These are phyloP conservation scores for Hypercompe scribonia DNA, from an alignment of 2,888 invertebrate genomes.

Conservation along the genomic window DNA sequence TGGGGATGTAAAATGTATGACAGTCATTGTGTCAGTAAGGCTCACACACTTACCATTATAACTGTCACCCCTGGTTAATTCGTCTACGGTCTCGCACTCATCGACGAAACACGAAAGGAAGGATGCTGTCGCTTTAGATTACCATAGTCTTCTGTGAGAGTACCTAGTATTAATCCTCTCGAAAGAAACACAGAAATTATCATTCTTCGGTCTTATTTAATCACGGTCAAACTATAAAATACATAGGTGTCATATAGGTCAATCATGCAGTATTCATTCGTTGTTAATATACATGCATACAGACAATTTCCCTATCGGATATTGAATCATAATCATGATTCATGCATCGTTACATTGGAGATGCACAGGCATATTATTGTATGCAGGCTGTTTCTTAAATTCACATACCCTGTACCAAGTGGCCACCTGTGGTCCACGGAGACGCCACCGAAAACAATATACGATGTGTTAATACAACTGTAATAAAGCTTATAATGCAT, in stretches of 20 bases:
- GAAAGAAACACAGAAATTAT: too few species aligned
- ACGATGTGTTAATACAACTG: constrained; percentile 66
- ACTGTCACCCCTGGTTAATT: too few species aligned
- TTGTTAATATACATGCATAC: constrained; percentile 46
- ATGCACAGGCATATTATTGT: constrained; percentile 46
- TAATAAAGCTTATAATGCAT: constrained; percentile 34
- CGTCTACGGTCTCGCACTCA: too few species aligned
- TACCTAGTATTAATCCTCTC: too few species aligned
- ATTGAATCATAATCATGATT: constrained; percentile 50
- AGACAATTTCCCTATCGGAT: constrained; percentile 46
- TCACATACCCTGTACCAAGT: constrained; percentile 96
- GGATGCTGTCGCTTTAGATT: too few species aligned
- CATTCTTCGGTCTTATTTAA: neutral
- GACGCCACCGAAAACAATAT: constrained; percentile 86
- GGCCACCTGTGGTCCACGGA: constrained; percentile 90
- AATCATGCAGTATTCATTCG: constrained; percentile 58
- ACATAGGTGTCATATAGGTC: constrained; percentile 42
- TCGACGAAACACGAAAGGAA: too few species aligned
- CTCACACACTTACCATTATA: too few species aligned
- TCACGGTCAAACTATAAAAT: constrained; percentile 35
- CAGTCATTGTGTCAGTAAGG: too few species aligned
- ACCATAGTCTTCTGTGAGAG: too few species aligned
- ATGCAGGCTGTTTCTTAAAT: constrained; percentile 58
- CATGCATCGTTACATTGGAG: constrained; percentile 56
- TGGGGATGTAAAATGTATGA: too few species aligned